phyloP scores from a whole-genome alignment of 2,888 invertebrate genomes.

The Thecocarcelia acutangulata region DNA sequence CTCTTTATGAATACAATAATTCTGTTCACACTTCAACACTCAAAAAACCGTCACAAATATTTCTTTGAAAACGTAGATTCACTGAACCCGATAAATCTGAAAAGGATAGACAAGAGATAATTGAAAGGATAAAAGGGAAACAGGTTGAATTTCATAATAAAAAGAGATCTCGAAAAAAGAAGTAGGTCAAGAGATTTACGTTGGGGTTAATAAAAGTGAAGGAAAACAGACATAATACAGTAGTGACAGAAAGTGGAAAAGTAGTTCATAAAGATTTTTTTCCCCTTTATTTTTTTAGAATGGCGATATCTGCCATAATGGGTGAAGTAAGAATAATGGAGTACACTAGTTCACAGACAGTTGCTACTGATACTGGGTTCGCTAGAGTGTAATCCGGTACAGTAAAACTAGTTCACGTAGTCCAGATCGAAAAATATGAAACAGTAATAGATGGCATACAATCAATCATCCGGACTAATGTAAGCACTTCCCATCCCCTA shows the following conservation, averaged over 20 bases:
- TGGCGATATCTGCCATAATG: neutral
- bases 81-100: too few species aligned
- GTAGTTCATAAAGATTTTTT: neutral
- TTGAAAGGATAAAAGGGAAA: too few species aligned
- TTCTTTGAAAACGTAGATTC: too few species aligned
- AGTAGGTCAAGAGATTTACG: too few species aligned
- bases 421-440: neutral
- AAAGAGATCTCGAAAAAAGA: too few species aligned
- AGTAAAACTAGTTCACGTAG: slow-evolving; percentile 1
- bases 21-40: too few species aligned
- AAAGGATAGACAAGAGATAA: too few species aligned
- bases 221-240: slow-evolving; percentile 5
- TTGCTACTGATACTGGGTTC: neutral
- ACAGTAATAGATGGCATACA: neutral
- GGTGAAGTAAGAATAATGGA: neutral
- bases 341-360: neutral
- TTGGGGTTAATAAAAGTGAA: too few species aligned
- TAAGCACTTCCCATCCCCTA: neutral
- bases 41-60: too few species aligned
- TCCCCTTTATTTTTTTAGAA: neutral
- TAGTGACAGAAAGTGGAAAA: neutral
- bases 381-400: neutral
- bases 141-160: too few species aligned
- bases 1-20: too few species aligned
- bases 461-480: neutral